These are phyloP conservation scores for Notarius lentiginosus DNA, from an alignment of 2,113 vertebrate species.

Conservation along the genomic window DNA sequence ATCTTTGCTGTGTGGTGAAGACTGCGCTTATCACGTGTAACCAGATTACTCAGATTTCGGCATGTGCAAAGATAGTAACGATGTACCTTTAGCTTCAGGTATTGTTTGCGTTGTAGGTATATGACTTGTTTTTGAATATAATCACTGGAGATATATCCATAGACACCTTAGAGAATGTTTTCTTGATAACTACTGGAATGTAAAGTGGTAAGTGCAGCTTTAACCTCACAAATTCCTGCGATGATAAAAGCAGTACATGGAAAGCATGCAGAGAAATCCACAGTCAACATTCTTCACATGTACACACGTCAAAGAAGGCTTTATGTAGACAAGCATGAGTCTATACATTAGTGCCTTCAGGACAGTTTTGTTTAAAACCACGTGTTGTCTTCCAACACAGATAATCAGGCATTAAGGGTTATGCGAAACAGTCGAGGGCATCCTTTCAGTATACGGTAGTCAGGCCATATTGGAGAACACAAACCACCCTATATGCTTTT, in stretches of 20 bases:
- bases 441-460: not conserved
- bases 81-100: not conserved
- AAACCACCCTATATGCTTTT: not conserved
- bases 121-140: not conserved
- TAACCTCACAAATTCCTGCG: conserved; percentile 2
- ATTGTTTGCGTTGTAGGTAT: not conserved
- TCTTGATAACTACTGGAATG: not conserved
- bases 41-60: not conserved
- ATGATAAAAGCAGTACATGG: not conserved
- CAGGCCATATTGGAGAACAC: not conserved
- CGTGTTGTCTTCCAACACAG: too few relatives aligned
- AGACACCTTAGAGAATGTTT: not conserved
- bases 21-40: not conserved
- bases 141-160: not conserved
- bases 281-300: not conserved
- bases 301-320: not conserved
- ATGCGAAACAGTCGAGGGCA: not conserved
- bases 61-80: not conserved
- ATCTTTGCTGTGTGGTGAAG: not conserved
- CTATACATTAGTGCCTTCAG: not conserved
- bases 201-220: not conserved
- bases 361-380: not conserved
- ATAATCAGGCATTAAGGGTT: not conserved
- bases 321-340: not conserved
- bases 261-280: not conserved